These are phyloP conservation scores for Coelopa frigida DNA, from an alignment of 1,140 invertebrate genomes.

Conservation along the genomic window DNA sequence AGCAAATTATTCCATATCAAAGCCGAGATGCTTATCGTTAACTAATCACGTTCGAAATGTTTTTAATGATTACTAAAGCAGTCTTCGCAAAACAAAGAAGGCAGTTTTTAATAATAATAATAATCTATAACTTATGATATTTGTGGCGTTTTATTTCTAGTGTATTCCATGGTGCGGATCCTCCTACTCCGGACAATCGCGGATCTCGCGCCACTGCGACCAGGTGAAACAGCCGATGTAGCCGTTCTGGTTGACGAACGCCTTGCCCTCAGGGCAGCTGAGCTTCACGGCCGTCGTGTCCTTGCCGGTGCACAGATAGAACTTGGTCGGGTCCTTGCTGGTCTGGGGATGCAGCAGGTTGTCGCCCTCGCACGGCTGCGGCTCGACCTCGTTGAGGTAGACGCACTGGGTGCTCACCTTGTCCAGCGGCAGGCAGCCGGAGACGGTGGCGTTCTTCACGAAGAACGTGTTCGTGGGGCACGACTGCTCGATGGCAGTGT, in stretches of 20 bases:
- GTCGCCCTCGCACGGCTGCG: constrained; percentile 5
- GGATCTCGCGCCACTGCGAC: constrained; percentile 25
- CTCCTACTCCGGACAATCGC: too few relatives aligned
- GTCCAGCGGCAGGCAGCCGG: constrained; percentile 22
- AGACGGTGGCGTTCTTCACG: constrained; percentile 25
- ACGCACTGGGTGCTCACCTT: constrained; percentile 24
- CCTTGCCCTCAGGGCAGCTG: constrained; percentile 24
- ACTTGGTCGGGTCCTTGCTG: constrained; percentile 29
- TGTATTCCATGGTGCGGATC: too few relatives aligned
- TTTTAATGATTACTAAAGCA: too few relatives aligned
- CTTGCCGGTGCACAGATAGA: constrained; percentile 29
- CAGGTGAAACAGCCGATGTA: constrained; percentile 34
- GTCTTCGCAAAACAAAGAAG: too few relatives aligned
- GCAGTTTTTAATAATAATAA: too few relatives aligned
- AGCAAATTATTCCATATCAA: too few relatives aligned
- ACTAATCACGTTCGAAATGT: too few relatives aligned
- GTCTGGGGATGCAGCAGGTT: constrained; percentile 26
- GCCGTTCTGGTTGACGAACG: constrained; percentile 25
- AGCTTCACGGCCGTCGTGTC: constrained; percentile 25
- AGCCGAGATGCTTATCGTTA: too few relatives aligned
- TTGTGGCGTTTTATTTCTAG: too few relatives aligned
- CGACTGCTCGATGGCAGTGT: neutral
- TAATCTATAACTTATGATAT: too few relatives aligned
- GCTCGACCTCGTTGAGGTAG: constrained; percentile 9
- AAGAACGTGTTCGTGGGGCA: constrained; percentile 23